Conservation (phyloP, 2,113 vertebrate genomes). For the Phylloscopus trochiloides region DNA sequence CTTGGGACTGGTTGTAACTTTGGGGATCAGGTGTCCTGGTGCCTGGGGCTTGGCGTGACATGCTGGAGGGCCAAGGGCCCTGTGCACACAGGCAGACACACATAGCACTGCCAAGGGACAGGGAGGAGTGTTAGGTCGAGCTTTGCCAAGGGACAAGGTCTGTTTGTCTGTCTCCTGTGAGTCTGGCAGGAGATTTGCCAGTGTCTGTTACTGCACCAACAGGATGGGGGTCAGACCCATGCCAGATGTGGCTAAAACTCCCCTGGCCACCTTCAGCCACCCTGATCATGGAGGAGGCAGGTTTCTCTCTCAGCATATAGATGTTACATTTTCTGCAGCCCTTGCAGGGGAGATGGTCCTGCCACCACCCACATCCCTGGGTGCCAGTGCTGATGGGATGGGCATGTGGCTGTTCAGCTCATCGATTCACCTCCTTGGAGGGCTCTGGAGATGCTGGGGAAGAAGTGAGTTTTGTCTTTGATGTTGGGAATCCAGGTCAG, state of each 20-base stretch:
- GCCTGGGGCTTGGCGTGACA: rapidly evolving
- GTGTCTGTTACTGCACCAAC: background rate
- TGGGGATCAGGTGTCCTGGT: background rate
- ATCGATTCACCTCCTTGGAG: background rate
- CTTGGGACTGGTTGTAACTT: background rate
- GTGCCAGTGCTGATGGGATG: background rate
- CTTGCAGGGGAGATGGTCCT: background rate
- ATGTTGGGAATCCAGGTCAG: slow-evolving; percentile 25
- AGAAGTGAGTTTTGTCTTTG: background rate
- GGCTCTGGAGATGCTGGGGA: background rate
- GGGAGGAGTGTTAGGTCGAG: background rate
- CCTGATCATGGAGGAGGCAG: background rate
- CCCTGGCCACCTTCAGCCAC: rapidly evolving
- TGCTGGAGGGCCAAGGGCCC: background rate
- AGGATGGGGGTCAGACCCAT: background rate
- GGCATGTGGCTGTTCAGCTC: background rate
- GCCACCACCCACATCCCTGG: background rate
- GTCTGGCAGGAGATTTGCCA: background rate
- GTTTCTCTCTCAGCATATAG: background rate
- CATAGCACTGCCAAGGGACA: background rate
- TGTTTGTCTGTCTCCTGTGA: rapidly evolving
- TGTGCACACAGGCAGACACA: background rate
- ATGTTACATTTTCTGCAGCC: background rate
- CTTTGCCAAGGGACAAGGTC: background rate
- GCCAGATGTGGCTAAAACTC: background rate